phyloP scores from a whole-genome alignment of 2,113 vertebrate species.

The Elachura formosa region DNA sequence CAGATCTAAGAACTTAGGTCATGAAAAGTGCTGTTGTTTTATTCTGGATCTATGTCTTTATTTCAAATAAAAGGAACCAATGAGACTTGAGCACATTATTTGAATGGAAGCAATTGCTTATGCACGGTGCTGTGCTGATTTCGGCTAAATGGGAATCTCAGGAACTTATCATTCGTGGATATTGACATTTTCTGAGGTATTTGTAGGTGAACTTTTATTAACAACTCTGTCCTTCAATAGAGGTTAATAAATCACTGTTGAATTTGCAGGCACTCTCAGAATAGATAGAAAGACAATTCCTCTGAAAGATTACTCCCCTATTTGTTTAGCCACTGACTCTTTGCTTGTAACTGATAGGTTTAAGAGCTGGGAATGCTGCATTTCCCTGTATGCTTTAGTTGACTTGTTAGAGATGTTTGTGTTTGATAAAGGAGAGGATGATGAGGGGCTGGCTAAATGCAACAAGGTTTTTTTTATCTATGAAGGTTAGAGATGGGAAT shows the following conservation, averaged over 20 bases:
- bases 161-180: neutral
- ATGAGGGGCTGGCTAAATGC: constrained; percentile 6
- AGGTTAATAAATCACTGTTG: constrained; percentile 50
- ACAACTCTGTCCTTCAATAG: constrained; percentile 38
- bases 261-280: neutral
- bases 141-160: neutral
- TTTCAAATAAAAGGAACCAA: neutral
- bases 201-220: constrained; percentile 43
- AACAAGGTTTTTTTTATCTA: neutral
- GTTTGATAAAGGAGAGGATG: constrained; percentile 48
- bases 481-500: constrained; percentile 32
- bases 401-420: constrained; percentile 51
- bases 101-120: neutral
- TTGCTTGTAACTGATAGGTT: neutral
- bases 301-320: constrained; percentile 5
- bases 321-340: constrained; percentile 47
- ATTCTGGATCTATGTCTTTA: neutral
- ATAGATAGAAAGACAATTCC: constrained; percentile 22
- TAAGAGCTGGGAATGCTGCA: constrained; percentile 3
- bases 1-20: neutral
- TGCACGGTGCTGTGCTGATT: neutral
- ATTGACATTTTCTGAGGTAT: neutral
- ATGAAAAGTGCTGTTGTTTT: neutral
- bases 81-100: neutral
- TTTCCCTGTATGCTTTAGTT: constrained; percentile 43